Conservation (phyloP, 2,797 vertebrate species). For the Gymnothorax javanicus region DNA sequence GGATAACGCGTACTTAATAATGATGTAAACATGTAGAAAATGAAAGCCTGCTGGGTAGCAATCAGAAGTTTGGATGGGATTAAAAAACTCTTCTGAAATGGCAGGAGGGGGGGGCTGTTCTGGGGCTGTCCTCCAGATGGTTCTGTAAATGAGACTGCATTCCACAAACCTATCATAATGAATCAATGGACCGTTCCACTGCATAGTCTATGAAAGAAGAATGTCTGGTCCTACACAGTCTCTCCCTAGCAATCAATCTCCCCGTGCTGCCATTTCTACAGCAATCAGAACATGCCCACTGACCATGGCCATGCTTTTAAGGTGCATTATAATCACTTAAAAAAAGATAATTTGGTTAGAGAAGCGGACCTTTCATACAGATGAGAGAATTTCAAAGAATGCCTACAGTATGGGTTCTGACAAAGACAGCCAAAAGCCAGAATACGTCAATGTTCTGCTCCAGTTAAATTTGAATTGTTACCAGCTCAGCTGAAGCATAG, state of each 20-base stretch:
- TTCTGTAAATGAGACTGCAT: slow-evolving; percentile 22
- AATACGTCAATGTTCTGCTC: neutral
- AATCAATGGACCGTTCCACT: slow-evolving; percentile 13
- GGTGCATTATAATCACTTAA: neutral
- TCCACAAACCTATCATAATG: slow-evolving; percentile 12
- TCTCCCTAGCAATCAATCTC: neutral
- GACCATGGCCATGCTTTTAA: neutral
- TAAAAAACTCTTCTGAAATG: neutral
- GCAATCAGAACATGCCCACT: neutral
- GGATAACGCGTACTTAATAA: slow-evolving; percentile 20
- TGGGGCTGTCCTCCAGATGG: slow-evolving; percentile 7
- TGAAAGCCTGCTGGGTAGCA: slow-evolving; percentile 17
- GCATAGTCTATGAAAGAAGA: neutral
- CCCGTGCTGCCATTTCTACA: neutral
- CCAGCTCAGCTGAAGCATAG: neutral
- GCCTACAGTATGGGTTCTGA: neutral
- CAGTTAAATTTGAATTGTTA: neutral
- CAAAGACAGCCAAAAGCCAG: neutral
- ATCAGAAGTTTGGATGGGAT: slow-evolving; percentile 23
- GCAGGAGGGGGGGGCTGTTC: neutral
- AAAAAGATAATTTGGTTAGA: neutral
- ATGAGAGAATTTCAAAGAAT: neutral
- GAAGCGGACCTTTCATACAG: neutral
- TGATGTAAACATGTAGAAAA: slow-evolving; percentile 21
- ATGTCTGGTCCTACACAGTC: slow-evolving; percentile 5